A percentile compares a stretch with the other conserved stretches of the same genome.
Conservation (phyloP, 2,888 invertebrate genomes). For the Drosophila parthenogenetica region DNA sequence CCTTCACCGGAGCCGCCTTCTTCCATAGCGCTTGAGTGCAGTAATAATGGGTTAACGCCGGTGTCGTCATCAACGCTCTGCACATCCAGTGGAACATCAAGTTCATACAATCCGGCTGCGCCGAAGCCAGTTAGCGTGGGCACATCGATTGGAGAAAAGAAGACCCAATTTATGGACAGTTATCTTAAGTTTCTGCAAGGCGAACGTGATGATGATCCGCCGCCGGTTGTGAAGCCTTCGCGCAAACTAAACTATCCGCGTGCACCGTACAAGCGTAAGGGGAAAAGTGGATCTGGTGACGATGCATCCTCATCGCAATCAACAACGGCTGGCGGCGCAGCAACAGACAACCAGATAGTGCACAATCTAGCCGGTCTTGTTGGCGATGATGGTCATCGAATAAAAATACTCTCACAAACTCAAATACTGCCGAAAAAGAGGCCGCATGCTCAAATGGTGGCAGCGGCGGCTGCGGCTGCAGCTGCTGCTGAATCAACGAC, state of each 20-base stretch:
- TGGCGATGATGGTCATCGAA: constrained; percentile 83
- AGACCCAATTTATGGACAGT: constrained; percentile 93
- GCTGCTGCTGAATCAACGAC: constrained; percentile 83
- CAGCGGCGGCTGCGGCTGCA: constrained; percentile 81
- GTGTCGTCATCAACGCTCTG: constrained; percentile 27
- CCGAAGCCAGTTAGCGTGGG: constrained; percentile 81
- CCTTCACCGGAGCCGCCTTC: constrained; percentile 87
- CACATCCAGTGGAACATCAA: constrained; percentile 26
- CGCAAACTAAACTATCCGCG: constrained; percentile 83
- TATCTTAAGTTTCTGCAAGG: constrained; percentile 91
- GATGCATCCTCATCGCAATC: constrained; percentile 66
- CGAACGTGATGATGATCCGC: constrained; percentile 92
- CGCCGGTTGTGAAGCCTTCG: constrained; percentile 86
- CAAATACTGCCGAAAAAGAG: constrained; percentile 85
- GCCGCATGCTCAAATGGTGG: constrained; percentile 85
- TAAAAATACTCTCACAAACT: constrained; percentile 84
- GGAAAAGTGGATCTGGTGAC: constrained; percentile 61
- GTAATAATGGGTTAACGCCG: constrained; percentile 55
- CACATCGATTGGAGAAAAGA: constrained; percentile 82
- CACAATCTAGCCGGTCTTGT: constrained; percentile 60
- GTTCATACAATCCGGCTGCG: constrained; percentile 66
- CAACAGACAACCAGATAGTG: constrained; percentile 51
- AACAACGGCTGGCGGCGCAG: constrained; percentile 23
- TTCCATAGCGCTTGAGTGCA: constrained; percentile 49
- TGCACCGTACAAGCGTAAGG: constrained; percentile 71